A percentile compares a stretch with the other conserved stretches of the same genome.
Conservation (phyloP, 1,140 invertebrate species). For the Popillia japonica region DNA sequence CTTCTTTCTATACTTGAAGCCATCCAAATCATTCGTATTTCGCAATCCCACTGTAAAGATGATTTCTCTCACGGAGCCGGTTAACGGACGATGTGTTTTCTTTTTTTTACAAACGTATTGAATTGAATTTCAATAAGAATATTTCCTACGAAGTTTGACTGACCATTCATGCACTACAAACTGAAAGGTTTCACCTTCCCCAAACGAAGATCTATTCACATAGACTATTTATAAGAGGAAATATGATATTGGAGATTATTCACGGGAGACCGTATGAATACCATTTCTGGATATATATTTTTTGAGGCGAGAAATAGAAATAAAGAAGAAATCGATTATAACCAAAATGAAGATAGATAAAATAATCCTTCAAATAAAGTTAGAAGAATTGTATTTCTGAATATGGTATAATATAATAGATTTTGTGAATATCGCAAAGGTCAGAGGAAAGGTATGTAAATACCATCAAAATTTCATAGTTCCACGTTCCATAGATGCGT, state of each 20-base stretch:
- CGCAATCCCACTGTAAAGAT: background rate
- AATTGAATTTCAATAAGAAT: constrained; percentile 2
- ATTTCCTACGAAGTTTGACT: background rate
- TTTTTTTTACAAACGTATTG: background rate
- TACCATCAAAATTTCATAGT: too few relatives aligned
- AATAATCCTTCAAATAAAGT: too few relatives aligned
- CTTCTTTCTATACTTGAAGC: background rate
- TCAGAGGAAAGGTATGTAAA: too few relatives aligned
- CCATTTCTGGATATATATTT: background rate
- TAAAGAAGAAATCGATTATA: too few relatives aligned
- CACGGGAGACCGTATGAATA: background rate
- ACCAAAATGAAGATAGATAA: too few relatives aligned
- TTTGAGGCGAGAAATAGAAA: background rate
- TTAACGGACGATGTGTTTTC: background rate
- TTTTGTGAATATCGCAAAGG: too few relatives aligned
- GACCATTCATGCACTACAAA: background rate
- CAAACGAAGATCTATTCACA: background rate
- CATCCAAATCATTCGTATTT: background rate
- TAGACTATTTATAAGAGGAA: background rate
- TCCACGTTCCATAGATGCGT: too few relatives aligned
- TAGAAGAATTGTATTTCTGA: too few relatives aligned
- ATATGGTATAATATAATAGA: too few relatives aligned
- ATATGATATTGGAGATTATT: constrained; percentile 7
- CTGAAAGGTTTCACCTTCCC: background rate
- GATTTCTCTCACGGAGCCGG: background rate